Base-by-base conservation (phyloP, 2,113 vertebrate species). In the Dascyllus trimaculatus region DNA sequence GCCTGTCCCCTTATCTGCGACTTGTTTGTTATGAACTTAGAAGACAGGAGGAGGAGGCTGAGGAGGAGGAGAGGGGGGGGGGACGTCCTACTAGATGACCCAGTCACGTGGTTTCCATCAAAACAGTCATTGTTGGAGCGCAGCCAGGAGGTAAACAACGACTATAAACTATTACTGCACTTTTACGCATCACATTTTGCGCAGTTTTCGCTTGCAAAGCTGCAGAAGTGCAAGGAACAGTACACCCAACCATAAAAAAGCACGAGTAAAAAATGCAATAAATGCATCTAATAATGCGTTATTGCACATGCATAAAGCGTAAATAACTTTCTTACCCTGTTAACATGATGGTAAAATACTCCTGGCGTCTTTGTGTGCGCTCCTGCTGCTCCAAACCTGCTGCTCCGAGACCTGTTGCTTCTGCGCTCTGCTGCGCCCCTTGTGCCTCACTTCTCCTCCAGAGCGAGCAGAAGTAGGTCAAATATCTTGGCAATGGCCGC, bases 381-480 rank as follows among this genome's bases (percentile, higher is more conserved):
- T 46, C 51, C 22, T 8, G 48, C 48, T 19, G 32, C 24, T 73
- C 11, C 45, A 5, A 8, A 22, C 32, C 32, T 77, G 64, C 49
- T 62, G 43, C 70, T 76, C n/a, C n/a, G n/a, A n/a, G n/a, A 77
- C 51, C 26, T 77, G 64, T 52, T 62, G 43, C 70, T 76, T 24
- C 45, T 46, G 15, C 35, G 2, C 52, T 52, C 49, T 35, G 40
- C 35, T 10, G 25, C 35, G 71, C 61, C n/a, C 26, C 21, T 32
- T n/a, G 21, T 66, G 49, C 61, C 29, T 38, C 26, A 2, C 63
- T 63, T 60, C 11, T 61, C 49, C 29, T 18, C 48, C 62, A 0
- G 11, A 19, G 60, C 5, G 1, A 3, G 3, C 3, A 68, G 57
- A 93, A 93, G 72, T 94, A 91, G 92, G 93, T 93, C 90, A 94